Percentiles rank a stretch among this genome's conserved stretches.
phyloP scores from a whole-genome alignment of 2,888 invertebrate species.

The Branchipolynoe longqiensis region DNA sequence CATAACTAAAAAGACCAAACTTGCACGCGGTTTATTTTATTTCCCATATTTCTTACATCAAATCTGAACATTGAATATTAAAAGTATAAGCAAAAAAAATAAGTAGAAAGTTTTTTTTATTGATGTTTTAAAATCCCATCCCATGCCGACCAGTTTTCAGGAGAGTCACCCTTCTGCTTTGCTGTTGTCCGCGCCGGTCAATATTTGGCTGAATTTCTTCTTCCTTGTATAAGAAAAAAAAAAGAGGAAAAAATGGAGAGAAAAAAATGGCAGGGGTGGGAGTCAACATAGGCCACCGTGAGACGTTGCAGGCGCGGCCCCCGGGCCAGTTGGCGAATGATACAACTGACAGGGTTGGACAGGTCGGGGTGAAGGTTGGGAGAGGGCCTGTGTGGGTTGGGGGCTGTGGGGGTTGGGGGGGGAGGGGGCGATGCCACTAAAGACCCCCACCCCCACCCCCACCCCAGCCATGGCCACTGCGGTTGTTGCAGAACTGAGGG shows the following conservation, averaged over 20 bases:
- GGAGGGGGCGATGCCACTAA: neutral
- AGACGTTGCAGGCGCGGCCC: slow-evolving; percentile 52
- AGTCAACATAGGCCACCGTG: slow-evolving; percentile 46
- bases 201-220: slow-evolving; percentile 54
- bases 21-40: no score
- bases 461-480: slow-evolving; percentile 44
- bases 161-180: no score
- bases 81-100: no score
- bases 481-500: neutral
- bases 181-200: slow-evolving; percentile 45
- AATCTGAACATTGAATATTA: no score
- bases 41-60: no score
- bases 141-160: no score
- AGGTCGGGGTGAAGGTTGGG: slow-evolving; percentile 49
- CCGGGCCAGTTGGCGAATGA: slow-evolving; percentile 49
- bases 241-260: no score
- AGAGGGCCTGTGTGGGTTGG: slow-evolving; percentile 22
- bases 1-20: no score
- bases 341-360: slow-evolving; percentile 57
- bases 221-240: no score
- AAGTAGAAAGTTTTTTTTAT: no score
- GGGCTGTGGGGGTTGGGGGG: slow-evolving; percentile 22
- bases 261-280: slow-evolving; percentile 47
- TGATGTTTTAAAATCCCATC: no score
- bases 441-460: no score